A percentile compares a stretch with the other conserved stretches of the same genome.
Evolutionary conservation across 2,888 invertebrate genomes (phyloP).

Genomic region (Melanargia galathea): DNA sequence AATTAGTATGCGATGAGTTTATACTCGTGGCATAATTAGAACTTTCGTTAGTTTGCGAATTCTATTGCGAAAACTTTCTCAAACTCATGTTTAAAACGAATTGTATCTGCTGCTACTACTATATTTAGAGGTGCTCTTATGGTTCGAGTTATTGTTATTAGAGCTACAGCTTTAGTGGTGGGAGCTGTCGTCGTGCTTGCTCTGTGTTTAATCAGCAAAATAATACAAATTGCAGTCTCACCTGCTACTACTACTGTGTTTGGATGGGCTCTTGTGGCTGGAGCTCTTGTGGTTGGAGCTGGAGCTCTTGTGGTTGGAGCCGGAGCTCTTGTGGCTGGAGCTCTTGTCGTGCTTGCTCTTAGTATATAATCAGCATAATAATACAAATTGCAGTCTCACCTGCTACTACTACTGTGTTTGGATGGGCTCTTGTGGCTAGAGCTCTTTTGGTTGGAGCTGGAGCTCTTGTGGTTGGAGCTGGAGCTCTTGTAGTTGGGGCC

Average conservation of each 20-base stretch:
- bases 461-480: slow-evolving; percentile 68
- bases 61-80: too few relatives aligned
- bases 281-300: slow-evolving; percentile 69
- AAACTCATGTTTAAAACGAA: too few relatives aligned
- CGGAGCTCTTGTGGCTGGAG: slow-evolving; percentile 61
- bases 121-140: slow-evolving; percentile 60
- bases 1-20: too few relatives aligned
- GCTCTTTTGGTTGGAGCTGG: too few relatives aligned
- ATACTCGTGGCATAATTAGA: too few relatives aligned
- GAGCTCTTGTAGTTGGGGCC: slow-evolving; percentile 64
- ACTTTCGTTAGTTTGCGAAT: too few relatives aligned
- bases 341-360: slow-evolving; percentile 61
- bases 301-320: slow-evolving; percentile 62
- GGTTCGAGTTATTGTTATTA: slow-evolving; percentile 65
- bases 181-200: slow-evolving; percentile 58
- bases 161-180: slow-evolving; percentile 60
- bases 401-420: too few relatives aligned
- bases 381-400: too few relatives aligned
- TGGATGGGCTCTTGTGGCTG: slow-evolving; percentile 62
- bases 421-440: slow-evolving; percentile 71
- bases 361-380: too few relatives aligned
- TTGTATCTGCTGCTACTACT: too few relatives aligned
- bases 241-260: slow-evolving; percentile 47
- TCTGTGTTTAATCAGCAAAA: too few relatives aligned
- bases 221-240: too few relatives aligned